Evolutionary conservation across 1,140 invertebrate genomes (phyloP).

Genomic region (Littorina saxatilis): DNA sequence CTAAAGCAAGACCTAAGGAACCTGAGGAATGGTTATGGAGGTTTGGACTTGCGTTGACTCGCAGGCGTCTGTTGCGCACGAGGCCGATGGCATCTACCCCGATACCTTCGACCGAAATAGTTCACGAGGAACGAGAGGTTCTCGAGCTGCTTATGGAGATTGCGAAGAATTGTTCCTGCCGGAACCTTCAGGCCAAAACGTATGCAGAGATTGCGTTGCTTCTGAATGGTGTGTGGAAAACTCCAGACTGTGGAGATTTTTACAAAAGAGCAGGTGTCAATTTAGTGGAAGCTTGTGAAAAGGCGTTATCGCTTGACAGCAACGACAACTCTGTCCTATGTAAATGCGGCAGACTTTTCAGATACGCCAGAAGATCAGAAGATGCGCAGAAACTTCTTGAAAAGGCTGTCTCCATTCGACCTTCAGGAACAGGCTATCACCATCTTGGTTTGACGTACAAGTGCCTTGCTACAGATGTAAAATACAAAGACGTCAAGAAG

Average conservation of each 20-base stretch:
- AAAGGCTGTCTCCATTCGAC: background rate
- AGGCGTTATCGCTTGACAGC: background rate
- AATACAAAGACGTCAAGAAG: background rate
- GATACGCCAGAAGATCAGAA: background rate
- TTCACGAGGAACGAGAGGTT: background rate
- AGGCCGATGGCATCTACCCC: background rate
- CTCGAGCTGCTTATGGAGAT: background rate
- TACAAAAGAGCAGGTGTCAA: background rate
- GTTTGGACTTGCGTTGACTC: constrained; percentile 26
- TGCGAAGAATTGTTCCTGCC: background rate
- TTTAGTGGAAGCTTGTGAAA: background rate
- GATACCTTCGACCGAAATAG: too few species aligned
- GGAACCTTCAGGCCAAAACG: constrained; percentile 8
- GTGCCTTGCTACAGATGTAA: background rate
- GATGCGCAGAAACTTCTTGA: background rate
- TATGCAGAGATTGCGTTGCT: constrained; percentile 18
- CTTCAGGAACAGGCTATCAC: constrained; percentile 6
- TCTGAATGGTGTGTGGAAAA: background rate
- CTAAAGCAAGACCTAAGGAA: background rate
- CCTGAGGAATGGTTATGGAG: constrained; percentile 5
- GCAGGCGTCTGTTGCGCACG: background rate
- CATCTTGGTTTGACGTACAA: constrained; percentile 24
- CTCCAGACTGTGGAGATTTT: background rate
- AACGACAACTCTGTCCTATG: constrained; percentile 12
- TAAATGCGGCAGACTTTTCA: background rate